Base-by-base conservation (phyloP, 2,113 vertebrate genomes). In the Equus przewalskii region DNA sequence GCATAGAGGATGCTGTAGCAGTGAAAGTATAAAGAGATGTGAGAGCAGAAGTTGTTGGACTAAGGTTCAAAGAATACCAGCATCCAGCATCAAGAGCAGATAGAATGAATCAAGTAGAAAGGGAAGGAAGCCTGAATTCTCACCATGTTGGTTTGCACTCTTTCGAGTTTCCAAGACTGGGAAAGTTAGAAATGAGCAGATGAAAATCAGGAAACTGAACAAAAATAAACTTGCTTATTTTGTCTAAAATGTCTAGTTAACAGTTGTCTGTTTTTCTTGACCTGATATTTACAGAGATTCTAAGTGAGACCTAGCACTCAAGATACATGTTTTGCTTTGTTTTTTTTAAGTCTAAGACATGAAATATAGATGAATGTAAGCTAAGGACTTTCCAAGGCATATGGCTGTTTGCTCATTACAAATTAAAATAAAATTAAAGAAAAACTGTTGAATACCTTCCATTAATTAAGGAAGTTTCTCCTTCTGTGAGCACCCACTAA, bases 391-490 rank as follows among this genome's bases (percentile, higher is more conserved):
- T 36, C 41, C 22, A 82, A 92, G 30, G 1, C 44, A 44, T 69
- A 7, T 18, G 26, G 24, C 21, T 28, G n/a, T 9, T 87, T 83
- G 14, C 22, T 94, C 24, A 85, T 5, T 13, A 51, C 28, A 84
- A 90, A 54, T 70, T 67, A 94, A 83, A 91, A 24, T 79, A 51
- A 93, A 96, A 65, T 49, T 75, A 64, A 96, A 41, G 6, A 49
- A 92, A 81, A 94, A 41, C 41, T 69, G 33, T 7, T 49, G 26
- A 87, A 51, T 62, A 18, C 12, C n/a, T 70, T 95, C 19, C 14
- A 62, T 64, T 75, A 62, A 75, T 67, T 30, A 80, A 96, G 36
- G 41, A 19, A 81, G 41, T 19, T 79, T 80, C 28, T 87, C 5
- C 46, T 83, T 70, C 24, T 49, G 28, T 26, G 41, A 80, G 3